Evolutionary conservation across 2,888 invertebrate species (phyloP).

Genomic region (Crioceris asparagi): DNA sequence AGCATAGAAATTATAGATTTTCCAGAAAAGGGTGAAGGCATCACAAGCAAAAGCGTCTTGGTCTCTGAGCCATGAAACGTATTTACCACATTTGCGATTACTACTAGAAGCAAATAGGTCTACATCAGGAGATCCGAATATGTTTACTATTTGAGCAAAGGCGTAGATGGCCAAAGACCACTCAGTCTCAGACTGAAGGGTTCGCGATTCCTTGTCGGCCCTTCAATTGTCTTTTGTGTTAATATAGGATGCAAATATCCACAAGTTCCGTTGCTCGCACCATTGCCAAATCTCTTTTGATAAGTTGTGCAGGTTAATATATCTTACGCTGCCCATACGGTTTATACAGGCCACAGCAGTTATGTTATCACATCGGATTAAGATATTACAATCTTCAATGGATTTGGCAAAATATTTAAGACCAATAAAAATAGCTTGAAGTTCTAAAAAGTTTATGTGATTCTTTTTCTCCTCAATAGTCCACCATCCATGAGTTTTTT

Average conservation of each 20-base stretch:
- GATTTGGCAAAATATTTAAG: constrained; percentile 8
- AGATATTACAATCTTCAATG: constrained; percentile 3
- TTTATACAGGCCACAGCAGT: constrained; percentile 3
- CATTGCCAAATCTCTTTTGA: constrained; percentile 7
- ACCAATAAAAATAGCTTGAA: constrained; percentile 4
- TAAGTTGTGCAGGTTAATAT: neutral
- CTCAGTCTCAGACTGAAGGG: constrained; percentile 8
- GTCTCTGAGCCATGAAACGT: constrained; percentile 6
- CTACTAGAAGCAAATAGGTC: constrained; percentile 12
- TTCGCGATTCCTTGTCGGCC: constrained; percentile 9
- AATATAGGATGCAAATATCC: constrained; percentile 8
- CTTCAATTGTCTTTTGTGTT: neutral
- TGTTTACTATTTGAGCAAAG: constrained; percentile 6
- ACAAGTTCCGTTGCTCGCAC: constrained; percentile 6
- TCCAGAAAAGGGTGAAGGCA: constrained; percentile 10
- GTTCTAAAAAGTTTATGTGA: constrained; percentile 10
- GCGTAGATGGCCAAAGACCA: constrained; percentile 8
- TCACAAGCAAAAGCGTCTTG: neutral
- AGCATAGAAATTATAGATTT: constrained; percentile 12
- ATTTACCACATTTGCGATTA: constrained; percentile 13
- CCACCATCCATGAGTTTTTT: constrained; percentile 5
- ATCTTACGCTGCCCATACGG: neutral
- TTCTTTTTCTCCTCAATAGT: constrained; percentile 1
- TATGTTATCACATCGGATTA: constrained; percentile 4
- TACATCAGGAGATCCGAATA: constrained; percentile 10